Base-by-base conservation (phyloP, 2,113 vertebrate species). In the Hystrix cristata region DNA sequence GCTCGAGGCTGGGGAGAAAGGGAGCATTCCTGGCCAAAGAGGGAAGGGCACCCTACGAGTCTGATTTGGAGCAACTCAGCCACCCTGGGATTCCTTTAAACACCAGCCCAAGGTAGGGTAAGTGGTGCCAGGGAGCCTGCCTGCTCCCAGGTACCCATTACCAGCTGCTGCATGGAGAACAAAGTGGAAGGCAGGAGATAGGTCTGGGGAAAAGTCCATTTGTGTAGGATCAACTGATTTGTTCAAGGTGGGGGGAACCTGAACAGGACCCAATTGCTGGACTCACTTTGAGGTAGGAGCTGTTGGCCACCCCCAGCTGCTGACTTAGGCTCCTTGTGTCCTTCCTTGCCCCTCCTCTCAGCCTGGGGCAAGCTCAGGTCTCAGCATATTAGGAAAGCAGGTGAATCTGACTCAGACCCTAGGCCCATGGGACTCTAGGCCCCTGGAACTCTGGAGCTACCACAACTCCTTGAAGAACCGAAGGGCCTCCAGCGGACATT, bases 311-410 rank as follows among this genome's bases (percentile, higher is more conserved):
- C 46, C 25, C 53, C 59, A 38, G 53, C 29, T 88, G 81, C 85
- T 90, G 65, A 90, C 65, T 43, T 6, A 79, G 79, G 60, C 3
- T 83, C 43, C 76, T 79, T 0, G 0, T 60, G 71, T 55, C 89
- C 86, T 94, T 87, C 82, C 53, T 79, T 82, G 55, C 21, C 43
- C 86, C 48, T 92, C 83, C n/a, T 91, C 79, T 82, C 15, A 31
- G 38, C 46, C 46, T 57, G 46, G 34, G 76, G 72, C 51, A 92
- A 51, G 53, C 48, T 90, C 72, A 51, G 67, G 18, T 69, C 79
- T 95, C 57, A 34, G 85, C 65, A 18, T 93, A 55, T 88, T 14
- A 46, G 69, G 80, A 84, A 76, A 94, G 80, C 92, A 80, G 60
- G 69, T 2, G 6, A 62, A 93, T 74, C 91, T 65, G 16, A 87